Evolutionary conservation across 2,113 vertebrate genomes (phyloP).

Genomic region (Donacobius atricapilla): DNA sequence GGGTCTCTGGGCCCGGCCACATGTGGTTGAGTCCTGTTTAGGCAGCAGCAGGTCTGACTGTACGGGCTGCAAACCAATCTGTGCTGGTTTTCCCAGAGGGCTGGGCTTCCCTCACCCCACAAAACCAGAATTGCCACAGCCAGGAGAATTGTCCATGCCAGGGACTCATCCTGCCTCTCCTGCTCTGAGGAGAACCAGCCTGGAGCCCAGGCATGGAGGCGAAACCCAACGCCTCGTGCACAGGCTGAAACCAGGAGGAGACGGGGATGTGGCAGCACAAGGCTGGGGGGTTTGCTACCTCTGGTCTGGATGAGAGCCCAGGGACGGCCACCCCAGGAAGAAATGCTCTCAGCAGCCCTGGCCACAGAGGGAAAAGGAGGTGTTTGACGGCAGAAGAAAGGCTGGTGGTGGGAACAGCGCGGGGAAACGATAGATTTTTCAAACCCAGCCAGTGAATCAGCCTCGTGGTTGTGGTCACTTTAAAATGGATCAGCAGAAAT

Average conservation of each 20-base stretch:
- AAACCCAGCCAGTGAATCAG: neutral
- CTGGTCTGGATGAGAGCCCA: neutral
- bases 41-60: neutral
- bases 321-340: neutral
- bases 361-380: neutral
- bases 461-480: neutral
- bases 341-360: neutral
- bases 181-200: neutral
- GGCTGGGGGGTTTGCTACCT: neutral
- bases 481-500: neutral
- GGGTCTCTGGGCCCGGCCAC: neutral
- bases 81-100: neutral
- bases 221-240: rapidly evolving
- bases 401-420: neutral
- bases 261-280: neutral
- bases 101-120: neutral
- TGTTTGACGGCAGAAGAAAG: neutral
- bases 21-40: rapidly evolving
- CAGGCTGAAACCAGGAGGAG: neutral
- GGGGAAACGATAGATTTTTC: neutral
- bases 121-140: neutral
- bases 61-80: neutral
- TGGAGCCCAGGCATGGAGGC: neutral
- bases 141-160: neutral
- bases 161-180: neutral